Evolutionary conservation across 2,113 vertebrate genomes (phyloP).

Genomic region (Melanocharis versteri): DNA sequence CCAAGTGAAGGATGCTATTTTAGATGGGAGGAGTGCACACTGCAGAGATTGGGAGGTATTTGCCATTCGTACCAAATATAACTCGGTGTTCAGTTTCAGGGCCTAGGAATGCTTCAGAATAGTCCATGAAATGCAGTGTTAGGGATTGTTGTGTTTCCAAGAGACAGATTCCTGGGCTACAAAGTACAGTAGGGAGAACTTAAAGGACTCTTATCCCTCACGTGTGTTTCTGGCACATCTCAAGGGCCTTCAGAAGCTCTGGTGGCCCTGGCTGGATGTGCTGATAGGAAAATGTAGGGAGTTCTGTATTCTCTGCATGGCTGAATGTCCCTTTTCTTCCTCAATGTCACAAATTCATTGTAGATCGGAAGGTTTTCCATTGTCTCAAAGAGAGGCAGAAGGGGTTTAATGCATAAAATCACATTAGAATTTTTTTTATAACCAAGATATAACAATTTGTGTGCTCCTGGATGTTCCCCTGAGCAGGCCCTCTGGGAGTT

Average conservation of each 20-base stretch:
- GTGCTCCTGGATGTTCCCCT: not conserved
- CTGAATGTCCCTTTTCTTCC: not conserved
- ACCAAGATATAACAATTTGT: not conserved
- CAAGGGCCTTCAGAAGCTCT: not conserved
- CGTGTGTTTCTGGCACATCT: not conserved
- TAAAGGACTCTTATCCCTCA: not conserved
- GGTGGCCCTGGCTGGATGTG: not conserved
- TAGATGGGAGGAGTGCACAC: not conserved
- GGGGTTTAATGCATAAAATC: not conserved
- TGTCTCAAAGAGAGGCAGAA: not conserved
- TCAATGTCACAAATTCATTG: not conserved
- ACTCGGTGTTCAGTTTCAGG: not conserved
- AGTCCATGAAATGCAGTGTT: not conserved
- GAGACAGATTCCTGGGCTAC: not conserved
- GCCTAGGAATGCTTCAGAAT: not conserved
- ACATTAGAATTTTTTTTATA: not conserved
- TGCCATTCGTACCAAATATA: not conserved
- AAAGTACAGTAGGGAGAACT: not conserved
- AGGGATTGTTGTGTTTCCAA: not conserved
- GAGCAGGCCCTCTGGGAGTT: not conserved
- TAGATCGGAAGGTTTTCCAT: not conserved
- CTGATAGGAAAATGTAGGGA: not conserved
- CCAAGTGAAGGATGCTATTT: not conserved
- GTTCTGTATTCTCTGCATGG: not conserved
- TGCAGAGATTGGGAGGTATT: not conserved